Evolutionary conservation across 2,888 invertebrate genomes (phyloP), one percentile per base, ranked within the genome.

Genomic region (Oscheius myriophilus): DNA sequence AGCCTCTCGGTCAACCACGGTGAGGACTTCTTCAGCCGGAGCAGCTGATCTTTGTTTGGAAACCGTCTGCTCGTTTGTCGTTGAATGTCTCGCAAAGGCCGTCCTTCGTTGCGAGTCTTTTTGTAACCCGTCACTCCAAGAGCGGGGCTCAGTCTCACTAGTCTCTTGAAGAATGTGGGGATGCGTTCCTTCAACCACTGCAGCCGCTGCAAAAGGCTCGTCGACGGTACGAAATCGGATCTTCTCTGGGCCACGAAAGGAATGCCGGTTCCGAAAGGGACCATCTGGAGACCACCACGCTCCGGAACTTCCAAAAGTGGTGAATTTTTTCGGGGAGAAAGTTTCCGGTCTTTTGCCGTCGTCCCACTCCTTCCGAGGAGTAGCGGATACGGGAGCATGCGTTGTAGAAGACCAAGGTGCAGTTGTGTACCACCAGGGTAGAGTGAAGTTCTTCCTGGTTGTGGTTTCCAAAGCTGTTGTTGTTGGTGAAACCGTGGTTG

Each of bases 401-500:
- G 61, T 46, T 43, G 62, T 52, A 11, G 63, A 45, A 16, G 55
- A 65, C 65, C 65, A 65, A 25, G 65, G 39, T 25, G 43, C 21
- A 3, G 65, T 65, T 7, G 65, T 65, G 42, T 55, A 65, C 65
- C 65, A 65, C 65, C 65, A 65, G 1, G 65, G 65, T 12, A 54
- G 46, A 2, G 65, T 65, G 26, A 33, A 53, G 1, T 46, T 45
- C 12, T 18, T 49, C 18, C 16, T 16, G 2, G 64, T 54, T 18
- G 55, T 26, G 1, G 43, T 54, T 26, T 21, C 26, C 23, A 52
- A 25, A 3, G 64, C 53, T 16, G 54, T 12, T 26, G 55, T 63
- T n/a, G 49, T 49, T 14, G 42, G 23, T 33, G 33, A 3, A 3
- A 33, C 33, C 3, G 33, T 33, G 33, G 49, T 18, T 1, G 33